Conservation (phyloP, 2,888 invertebrate genomes). For the Lithophane ornitopus region DNA sequence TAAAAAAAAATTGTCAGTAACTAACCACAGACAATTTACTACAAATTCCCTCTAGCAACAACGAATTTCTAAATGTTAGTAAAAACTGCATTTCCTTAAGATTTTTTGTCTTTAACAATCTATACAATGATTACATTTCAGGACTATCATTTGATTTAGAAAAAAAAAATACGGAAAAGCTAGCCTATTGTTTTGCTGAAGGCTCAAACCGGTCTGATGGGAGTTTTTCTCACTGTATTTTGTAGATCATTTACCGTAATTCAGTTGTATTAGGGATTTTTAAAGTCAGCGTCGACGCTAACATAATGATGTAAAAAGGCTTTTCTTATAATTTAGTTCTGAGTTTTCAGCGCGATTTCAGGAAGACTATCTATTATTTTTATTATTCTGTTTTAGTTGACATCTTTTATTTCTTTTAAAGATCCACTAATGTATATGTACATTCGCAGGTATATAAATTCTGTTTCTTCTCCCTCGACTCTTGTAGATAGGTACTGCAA, state of each 20-base stretch:
- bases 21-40: not conserved
- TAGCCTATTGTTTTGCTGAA: slow-evolving; percentile 42
- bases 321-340: not conserved
- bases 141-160: slow-evolving; percentile 29
- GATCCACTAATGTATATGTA: too few relatives aligned
- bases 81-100: slow-evolving; percentile 48
- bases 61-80: slow-evolving; percentile 6
- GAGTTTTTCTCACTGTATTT: slow-evolving; percentile 38
- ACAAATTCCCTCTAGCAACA: not conserved
- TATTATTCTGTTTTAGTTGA: not conserved
- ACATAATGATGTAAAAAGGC: not conserved
- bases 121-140: slow-evolving; percentile 23
- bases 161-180: slow-evolving; percentile 55
- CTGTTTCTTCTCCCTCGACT: too few relatives aligned
- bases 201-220: slow-evolving; percentile 40
- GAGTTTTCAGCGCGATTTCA: not conserved
- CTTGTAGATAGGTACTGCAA: too few relatives aligned
- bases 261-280: not conserved
- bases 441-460: too few relatives aligned
- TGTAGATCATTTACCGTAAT: slow-evolving; percentile 29
- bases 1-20: not conserved
- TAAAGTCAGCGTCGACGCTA: not conserved
- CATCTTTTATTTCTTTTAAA: not conserved
- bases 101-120: slow-evolving; percentile 35
- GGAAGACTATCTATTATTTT: not conserved